Evolutionary conservation across 2,888 invertebrate genomes (phyloP).

Genomic region (Augochlorella aurata): DNA sequence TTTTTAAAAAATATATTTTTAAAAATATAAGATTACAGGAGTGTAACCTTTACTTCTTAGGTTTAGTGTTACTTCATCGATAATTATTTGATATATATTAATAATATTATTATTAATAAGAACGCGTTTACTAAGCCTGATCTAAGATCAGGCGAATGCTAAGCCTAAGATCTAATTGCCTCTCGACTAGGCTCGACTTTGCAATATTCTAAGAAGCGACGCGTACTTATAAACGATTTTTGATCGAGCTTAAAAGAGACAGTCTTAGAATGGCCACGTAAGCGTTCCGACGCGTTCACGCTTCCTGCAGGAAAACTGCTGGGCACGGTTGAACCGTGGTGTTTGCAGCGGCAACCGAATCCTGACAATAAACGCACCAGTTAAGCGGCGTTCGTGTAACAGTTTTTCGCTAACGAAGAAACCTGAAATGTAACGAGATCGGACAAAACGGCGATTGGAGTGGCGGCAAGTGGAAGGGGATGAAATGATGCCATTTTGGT

Average conservation of each 20-base stretch:
- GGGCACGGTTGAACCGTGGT: not conserved
- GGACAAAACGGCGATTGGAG: slow-evolving; percentile 1
- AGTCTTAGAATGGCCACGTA: not conserved
- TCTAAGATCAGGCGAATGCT: no score
- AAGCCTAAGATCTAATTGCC: no score
- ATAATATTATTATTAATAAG: no score
- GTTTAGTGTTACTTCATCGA: no score
- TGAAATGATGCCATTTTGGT: slow-evolving; percentile 42
- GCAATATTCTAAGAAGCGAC: no score
- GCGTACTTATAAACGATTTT: no score
- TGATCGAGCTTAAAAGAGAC: not conserved
- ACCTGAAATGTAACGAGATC: slow-evolving; percentile 12
- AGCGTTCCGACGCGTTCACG: not conserved
- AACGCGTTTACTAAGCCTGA: no score
- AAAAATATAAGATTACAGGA: no score
- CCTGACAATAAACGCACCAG: not conserved
- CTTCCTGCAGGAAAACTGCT: not conserved
- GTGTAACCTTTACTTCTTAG: no score
- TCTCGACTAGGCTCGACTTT: no score
- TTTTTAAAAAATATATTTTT: not conserved
- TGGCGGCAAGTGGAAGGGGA: not conserved
- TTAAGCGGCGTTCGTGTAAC: slow-evolving; percentile 3
- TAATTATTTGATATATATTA: no score
- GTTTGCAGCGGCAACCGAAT: not conserved
- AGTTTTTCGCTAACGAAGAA: slow-evolving; percentile 5